Evolutionary conservation across 2,888 invertebrate species (phyloP).

Genomic region (Plusia festucae): DNA sequence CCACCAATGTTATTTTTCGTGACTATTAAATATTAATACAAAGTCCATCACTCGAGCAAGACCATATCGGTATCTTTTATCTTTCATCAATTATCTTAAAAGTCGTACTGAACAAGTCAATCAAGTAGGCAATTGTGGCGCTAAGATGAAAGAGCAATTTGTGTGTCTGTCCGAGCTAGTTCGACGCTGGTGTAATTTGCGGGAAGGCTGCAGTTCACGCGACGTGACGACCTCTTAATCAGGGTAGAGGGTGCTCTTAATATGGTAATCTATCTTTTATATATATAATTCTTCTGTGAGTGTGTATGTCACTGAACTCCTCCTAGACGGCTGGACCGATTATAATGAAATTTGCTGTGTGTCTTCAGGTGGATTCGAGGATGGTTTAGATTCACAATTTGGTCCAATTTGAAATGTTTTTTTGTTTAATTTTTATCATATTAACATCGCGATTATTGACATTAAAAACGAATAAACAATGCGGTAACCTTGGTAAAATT

Average conservation of each 20-base stretch:
- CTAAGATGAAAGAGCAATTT: constrained; percentile 50
- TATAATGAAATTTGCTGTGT: no score
- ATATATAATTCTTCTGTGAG: no score
- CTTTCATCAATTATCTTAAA: constrained; percentile 8
- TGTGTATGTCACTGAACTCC: no score
- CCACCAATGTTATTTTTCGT: neutral
- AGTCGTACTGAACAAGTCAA: constrained; percentile 29
- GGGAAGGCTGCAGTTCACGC: constrained; percentile 25
- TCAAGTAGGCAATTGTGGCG: constrained; percentile 18
- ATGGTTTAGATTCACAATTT: no score
- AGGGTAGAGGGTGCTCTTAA: constrained; percentile 31
- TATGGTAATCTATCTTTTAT: no score
- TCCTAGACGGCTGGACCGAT: no score
- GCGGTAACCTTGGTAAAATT: no score
- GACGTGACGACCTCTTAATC: constrained; percentile 57
- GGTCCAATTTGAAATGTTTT: no score
- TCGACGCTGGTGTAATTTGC: constrained; percentile 44
- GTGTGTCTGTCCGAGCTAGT: constrained; percentile 14
- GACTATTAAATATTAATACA: neutral
- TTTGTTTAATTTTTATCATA: no score
- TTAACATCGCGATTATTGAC: no score
- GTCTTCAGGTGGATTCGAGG: no score
- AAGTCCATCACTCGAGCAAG: neutral
- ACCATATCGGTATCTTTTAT: neutral
- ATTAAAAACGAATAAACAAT: no score